A percentile compares a stretch with the other conserved stretches of the same genome.
Conservation (phyloP, 2,797 vertebrate species). For the Chelmon rostratus region DNA sequence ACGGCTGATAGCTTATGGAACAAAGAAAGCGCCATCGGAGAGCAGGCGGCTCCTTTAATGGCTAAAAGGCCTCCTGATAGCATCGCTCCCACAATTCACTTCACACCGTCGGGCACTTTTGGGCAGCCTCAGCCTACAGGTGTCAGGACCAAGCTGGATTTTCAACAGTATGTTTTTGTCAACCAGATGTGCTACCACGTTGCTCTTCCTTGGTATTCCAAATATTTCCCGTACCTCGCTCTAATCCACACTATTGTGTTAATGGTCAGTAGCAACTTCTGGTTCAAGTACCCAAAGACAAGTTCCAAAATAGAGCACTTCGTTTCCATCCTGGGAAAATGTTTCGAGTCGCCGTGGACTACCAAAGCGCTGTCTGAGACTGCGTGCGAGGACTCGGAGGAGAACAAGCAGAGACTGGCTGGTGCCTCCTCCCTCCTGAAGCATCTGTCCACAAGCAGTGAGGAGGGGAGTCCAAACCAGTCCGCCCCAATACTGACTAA, state of each 20-base stretch:
- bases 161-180: conserved; percentile 99
- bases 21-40: conserved; percentile 75
- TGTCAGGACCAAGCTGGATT: conserved; percentile 95
- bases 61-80: conserved; percentile 78
- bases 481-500: conserved; percentile 93
- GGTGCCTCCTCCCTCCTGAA: conserved; percentile 93
- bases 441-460: conserved; percentile 96
- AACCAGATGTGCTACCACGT: conserved; percentile 99
- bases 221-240: conserved; percentile 99
- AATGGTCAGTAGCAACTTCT: conserved; percentile 99
- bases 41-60: conserved; percentile 81
- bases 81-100: conserved; percentile 64
- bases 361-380: conserved; percentile 98
- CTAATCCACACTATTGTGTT: conserved; percentile 98
- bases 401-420: conserved; percentile 95
- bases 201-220: conserved; percentile 99
- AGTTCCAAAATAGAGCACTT: conserved; percentile 99
- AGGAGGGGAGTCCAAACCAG: conserved; percentile 96
- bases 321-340: conserved; percentile 98
- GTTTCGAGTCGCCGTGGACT: conserved; percentile 99
- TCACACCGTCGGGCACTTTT: conserved; percentile 54
- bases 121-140: conserved; percentile 88
- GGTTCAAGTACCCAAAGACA: conserved; percentile 99
- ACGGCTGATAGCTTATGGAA: conserved; percentile 77
- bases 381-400: conserved; percentile 97